phyloP scores from a whole-genome alignment of 2,113 vertebrate genomes.

The Haliaeetus leucogaster region DNA sequence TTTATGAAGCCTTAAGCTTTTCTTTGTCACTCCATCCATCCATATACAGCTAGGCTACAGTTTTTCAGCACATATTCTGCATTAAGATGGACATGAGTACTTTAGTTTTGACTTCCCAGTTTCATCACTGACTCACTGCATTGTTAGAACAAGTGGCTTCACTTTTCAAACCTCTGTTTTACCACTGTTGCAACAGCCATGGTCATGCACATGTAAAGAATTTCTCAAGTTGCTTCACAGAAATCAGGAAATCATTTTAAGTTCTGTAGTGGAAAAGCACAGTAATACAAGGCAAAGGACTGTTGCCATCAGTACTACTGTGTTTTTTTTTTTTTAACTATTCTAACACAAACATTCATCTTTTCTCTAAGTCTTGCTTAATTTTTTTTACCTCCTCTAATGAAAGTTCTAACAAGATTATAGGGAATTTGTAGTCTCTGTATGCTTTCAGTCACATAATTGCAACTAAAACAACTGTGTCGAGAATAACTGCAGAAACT shows the following conservation, averaged over 20 bases:
- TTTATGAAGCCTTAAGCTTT: background rate
- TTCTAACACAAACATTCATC: background rate
- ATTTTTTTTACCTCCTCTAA: background rate
- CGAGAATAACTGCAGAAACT: background rate
- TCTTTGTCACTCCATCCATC: background rate
- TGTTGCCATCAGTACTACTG: background rate
- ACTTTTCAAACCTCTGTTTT: background rate
- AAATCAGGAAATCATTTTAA: background rate
- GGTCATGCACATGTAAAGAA: background rate
- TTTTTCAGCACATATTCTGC: background rate
- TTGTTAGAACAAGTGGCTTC: background rate
- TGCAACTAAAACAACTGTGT: background rate
- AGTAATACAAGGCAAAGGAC: background rate
- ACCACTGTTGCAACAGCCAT: background rate
- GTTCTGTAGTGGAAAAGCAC: background rate
- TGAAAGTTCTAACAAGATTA: background rate
- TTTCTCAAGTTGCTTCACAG: background rate
- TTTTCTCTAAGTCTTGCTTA: background rate
- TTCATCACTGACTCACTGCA: background rate
- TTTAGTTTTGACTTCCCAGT: background rate
- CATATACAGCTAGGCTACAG: background rate
- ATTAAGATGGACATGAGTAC: background rate
- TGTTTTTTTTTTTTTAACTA: background rate
- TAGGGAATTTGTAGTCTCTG: background rate
- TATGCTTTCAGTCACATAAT: background rate